Evolutionary conservation across 2,888 invertebrate species (phyloP), one percentile per base, ranked within the genome.

Genomic region (Athalia cordata): DNA sequence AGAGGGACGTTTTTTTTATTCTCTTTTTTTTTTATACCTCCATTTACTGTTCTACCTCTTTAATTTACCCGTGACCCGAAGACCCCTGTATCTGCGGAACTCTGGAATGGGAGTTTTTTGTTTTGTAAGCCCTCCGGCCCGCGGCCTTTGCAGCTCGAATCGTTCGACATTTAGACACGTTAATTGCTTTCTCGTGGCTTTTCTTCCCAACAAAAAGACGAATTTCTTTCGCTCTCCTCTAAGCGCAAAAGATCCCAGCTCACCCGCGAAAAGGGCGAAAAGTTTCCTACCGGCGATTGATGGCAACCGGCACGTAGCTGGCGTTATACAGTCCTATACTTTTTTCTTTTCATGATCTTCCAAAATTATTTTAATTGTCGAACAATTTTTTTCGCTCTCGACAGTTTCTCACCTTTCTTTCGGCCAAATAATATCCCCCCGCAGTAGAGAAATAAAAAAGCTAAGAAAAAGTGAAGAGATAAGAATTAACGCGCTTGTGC

Each of bases 121-220:
- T 75, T 75, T 11, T 45, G n/a, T 52, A 75, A 75, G 50, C 62
- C 49, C 62, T 50, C 4, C 49, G 64, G 29, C 13, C 8, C 45
- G 62, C 13, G 66, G 47, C 52, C 62, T 52, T 50, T 62, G 29
- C 29, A 29, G 29, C 29, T 75, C 59, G 29, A 50, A 75, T 75
- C 62, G 50, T 62, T 64, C 75, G 75, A 62, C 75, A 75, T 75
- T 75, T 75, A 62, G 75, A 64, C 75, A 75, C 62, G 75, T 75
- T 75, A 50, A 75, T 75, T 75, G 75, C 62, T 75, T 75, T 64
- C 75, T 75, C 75, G 62, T 50, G 75, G 50, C 61, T 75, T 75
- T 75, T 75, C 75, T 64, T 62, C 8, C 29, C 13, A 15, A 59
- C 11, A 59, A 59, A 66, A 49, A 66, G 43, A 13, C 29, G 59